Evolutionary conservation across 2,113 vertebrate genomes (phyloP), one percentile per base, ranked within the genome.

Genomic region (Passer domesticus): DNA sequence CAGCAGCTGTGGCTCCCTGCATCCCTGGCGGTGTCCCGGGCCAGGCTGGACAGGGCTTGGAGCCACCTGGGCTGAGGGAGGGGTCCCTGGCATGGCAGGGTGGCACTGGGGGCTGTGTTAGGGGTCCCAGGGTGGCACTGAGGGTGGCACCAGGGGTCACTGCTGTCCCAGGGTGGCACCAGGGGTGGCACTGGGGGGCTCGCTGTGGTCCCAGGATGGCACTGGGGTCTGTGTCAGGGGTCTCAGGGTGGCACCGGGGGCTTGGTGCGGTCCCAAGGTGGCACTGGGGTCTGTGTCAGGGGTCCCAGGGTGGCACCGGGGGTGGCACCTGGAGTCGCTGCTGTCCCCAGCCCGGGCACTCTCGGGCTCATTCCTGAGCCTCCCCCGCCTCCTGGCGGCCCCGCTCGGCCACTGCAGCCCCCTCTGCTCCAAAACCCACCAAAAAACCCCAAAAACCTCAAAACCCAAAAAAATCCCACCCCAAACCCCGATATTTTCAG

Each of bases 321-420:
- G 18, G 27, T 63, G 27, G 27, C 60, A 7, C 62, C 9, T 27
- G 27, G 18, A 18, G n/a, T 35, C n/a, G 4, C 58, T 8, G n/a
- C 58, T 3, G 55, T 30, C 43, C 35, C 58, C 6, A 1, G 28
- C 68, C 14, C 4, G 25, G 68, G 13, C 7, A 10, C 63, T 4
- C 46, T 27, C 39, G 4, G 52, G 49, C 39, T 47, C 41, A 87
- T 97, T 95, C 67, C 92, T 83, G 86, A 63, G 85, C 95, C 44
- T 80, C 85, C 70, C 35, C 31, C 88, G 95, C 95, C 96, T 83
- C 55, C 97, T 97, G 92, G 90, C 9, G 97, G 86, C 21, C 17
- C 1, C 67, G 20, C 44, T 27, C 17, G 39, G 53, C 17, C 50
- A 6, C 59, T 35, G 67, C 76, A 49, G 56, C 41, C 6, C 49